phyloP scores from a whole-genome alignment of 2,113 vertebrate genomes.

The Canis aureus region DNA sequence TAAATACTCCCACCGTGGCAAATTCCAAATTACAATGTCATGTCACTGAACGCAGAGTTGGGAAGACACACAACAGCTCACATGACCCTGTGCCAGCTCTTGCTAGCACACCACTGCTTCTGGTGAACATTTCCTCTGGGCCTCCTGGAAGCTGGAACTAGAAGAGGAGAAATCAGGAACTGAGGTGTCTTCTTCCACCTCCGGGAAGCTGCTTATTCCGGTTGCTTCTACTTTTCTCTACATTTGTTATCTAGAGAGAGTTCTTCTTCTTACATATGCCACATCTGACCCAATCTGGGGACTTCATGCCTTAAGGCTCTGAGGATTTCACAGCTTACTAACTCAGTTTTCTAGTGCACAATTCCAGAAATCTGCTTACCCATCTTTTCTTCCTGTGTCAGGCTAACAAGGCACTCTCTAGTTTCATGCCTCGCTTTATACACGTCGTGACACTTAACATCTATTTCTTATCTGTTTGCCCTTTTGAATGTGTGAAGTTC shows the following conservation, averaged over 20 bases:
- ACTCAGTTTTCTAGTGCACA: background rate
- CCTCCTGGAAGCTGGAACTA: background rate
- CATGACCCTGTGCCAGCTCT: background rate
- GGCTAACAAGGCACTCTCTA: background rate
- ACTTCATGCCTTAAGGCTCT: background rate
- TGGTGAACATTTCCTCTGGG: too few species aligned
- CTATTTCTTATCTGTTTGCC: background rate
- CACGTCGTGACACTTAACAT: background rate
- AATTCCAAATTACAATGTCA: background rate
- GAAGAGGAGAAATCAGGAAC: background rate
- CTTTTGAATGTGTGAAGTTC: background rate
- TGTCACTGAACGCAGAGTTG: background rate
- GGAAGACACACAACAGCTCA: background rate
- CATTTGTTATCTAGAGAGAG: background rate
- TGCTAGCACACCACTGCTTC: background rate
- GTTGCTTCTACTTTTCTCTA: background rate
- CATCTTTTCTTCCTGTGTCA: conserved; percentile 1
- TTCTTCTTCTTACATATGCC: background rate
- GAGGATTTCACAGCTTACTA: background rate
- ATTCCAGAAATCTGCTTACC: background rate
- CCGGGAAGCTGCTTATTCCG: background rate
- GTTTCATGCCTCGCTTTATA: background rate
- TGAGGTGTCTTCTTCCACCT: background rate
- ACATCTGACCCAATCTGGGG: background rate
- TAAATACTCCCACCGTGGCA: background rate